These are phyloP conservation scores for Chrysomela aeneicollis DNA, from an alignment of 2,888 invertebrate genomes.

Conservation along the genomic window DNA sequence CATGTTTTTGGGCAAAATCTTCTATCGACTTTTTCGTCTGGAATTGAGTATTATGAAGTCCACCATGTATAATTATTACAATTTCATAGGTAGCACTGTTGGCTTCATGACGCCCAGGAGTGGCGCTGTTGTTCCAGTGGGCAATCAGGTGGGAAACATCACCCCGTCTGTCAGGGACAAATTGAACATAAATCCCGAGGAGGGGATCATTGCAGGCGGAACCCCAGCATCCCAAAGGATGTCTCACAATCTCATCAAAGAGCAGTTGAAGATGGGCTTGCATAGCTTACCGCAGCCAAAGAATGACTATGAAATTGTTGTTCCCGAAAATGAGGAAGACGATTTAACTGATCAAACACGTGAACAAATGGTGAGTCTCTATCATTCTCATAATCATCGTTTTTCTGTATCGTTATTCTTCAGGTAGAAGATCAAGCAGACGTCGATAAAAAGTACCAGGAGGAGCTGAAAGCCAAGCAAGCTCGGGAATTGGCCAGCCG, in stretches of 20 bases:
- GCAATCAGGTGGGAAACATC: constrained; percentile 40
- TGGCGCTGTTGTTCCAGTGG: constrained; percentile 61
- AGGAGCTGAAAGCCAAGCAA: constrained; percentile 75
- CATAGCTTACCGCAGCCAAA: constrained; percentile 86
- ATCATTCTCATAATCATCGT: background rate
- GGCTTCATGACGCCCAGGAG: constrained; percentile 67
- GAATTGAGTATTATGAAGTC: too few relatives aligned
- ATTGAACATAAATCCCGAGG: constrained; percentile 93
- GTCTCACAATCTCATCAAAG: constrained; percentile 75
- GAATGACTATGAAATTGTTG: constrained; percentile 98
- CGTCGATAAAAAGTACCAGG: constrained; percentile 74
- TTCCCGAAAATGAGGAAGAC: constrained; percentile 82
- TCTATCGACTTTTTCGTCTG: too few relatives aligned
- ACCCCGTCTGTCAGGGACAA: constrained; percentile 89
- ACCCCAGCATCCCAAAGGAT: constrained; percentile 74
- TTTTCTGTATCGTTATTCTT: constrained; percentile 1
- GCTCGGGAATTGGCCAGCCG: constrained; percentile 76
- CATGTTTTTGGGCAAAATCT: too few relatives aligned
- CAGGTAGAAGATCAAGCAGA: constrained; percentile 87
- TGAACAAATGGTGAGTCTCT: constrained; percentile 38
- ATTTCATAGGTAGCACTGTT: constrained; percentile 63
- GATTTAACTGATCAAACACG: constrained; percentile 59
- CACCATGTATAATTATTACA: background rate
- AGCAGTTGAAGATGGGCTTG: constrained; percentile 79
- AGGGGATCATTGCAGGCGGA: constrained; percentile 71